These are phyloP conservation scores for Polyommatus iphigenia DNA, from an alignment of 2,888 invertebrate species.

Conservation along the genomic window DNA sequence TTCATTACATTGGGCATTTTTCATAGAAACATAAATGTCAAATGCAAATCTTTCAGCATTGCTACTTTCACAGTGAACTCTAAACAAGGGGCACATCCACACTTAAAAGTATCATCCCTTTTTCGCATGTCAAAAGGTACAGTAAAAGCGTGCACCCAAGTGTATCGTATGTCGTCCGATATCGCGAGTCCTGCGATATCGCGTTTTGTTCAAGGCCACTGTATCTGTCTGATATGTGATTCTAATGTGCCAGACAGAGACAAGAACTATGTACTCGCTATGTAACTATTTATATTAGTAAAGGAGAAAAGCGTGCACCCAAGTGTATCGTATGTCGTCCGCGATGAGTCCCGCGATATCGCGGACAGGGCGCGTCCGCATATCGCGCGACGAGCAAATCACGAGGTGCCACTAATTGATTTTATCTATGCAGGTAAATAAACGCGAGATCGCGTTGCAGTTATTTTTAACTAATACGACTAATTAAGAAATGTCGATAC, in stretches of 20 bases:
- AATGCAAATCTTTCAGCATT: too few relatives aligned
- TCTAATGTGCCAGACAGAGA: too few relatives aligned
- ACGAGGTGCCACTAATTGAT: slow-evolving; percentile 64
- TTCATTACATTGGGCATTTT: too few relatives aligned
- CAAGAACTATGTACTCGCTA: too few relatives aligned
- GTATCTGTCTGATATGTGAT: too few relatives aligned
- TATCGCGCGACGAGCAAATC: slow-evolving; percentile 58
- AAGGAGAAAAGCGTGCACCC: slow-evolving; percentile 37
- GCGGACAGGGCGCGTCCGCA: slow-evolving; percentile 56
- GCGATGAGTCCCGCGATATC: slow-evolving; percentile 56
- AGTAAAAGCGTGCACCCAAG: slow-evolving; percentile 39
- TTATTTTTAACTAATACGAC: slow-evolving; percentile 9
- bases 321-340: slow-evolving; percentile 45
- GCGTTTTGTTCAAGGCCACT: slow-evolving; percentile 18
- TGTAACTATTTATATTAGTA: background rate
- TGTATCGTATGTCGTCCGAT: slow-evolving; percentile 51
- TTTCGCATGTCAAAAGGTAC: too few relatives aligned
- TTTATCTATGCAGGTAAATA: slow-evolving; percentile 55
- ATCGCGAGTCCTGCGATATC: slow-evolving; percentile 53
- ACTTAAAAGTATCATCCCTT: too few relatives aligned
- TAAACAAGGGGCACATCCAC: too few relatives aligned
- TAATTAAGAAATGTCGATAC: slow-evolving; percentile 10
- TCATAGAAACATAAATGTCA: too few relatives aligned
- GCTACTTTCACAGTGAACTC: too few relatives aligned
- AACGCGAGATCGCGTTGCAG: slow-evolving; percentile 35